phyloP scores from a whole-genome alignment of 2,113 vertebrate genomes.

The Meriones unguiculatus region DNA sequence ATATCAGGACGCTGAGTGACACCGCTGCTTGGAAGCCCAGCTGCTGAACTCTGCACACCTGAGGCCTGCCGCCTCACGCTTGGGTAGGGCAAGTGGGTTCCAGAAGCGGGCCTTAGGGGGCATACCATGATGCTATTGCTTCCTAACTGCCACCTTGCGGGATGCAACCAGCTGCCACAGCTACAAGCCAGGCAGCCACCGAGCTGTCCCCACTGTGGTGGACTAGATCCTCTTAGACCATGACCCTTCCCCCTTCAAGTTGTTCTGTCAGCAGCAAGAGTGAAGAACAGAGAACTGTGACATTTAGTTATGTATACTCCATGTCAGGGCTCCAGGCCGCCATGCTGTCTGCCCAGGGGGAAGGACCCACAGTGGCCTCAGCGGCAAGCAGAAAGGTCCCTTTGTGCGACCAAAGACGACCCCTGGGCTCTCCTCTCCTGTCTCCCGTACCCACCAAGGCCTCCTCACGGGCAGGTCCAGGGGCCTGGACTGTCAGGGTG shows the following conservation, averaged over 20 bases:
- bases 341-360: background rate
- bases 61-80: background rate
- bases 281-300: background rate
- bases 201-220: no score
- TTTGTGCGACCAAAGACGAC: background rate
- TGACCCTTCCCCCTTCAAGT: background rate
- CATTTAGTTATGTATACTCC: background rate
- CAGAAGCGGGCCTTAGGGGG: background rate
- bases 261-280: background rate
- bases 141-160: background rate
- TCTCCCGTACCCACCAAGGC: background rate
- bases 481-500: background rate
- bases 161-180: background rate
- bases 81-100: background rate
- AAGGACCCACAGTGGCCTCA: background rate
- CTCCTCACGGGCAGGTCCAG: background rate
- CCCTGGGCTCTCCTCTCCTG: background rate
- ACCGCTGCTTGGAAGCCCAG: conserved; percentile 63
- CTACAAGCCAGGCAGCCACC: background rate
- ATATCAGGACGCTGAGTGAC: conserved; percentile 75
- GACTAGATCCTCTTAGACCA: background rate
- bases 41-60: conserved; percentile 54
- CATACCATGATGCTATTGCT: background rate
- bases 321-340: background rate
- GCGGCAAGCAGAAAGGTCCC: background rate